Evolutionary conservation across 2,113 vertebrate species (phyloP).

Genomic region (Cephalopholis sonnerati): DNA sequence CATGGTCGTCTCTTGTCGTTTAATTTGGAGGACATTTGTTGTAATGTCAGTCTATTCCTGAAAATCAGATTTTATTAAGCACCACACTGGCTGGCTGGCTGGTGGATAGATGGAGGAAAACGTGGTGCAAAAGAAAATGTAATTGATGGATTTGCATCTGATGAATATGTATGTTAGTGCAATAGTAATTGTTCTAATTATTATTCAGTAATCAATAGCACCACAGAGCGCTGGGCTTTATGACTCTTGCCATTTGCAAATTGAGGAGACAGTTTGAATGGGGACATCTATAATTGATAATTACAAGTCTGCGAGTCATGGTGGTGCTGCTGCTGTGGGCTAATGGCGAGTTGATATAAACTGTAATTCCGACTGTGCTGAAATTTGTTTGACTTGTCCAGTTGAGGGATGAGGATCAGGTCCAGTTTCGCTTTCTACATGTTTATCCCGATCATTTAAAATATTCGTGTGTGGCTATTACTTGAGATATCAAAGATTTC

Average conservation of each 20-base stretch:
- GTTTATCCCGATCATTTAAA: conserved; percentile 12
- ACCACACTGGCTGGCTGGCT: background rate
- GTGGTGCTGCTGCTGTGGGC: conserved; percentile 40
- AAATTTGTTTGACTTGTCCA: conserved; percentile 31
- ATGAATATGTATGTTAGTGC: background rate
- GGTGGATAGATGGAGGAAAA: background rate
- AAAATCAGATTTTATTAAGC: background rate
- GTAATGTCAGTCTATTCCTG: background rate
- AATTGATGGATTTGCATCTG: background rate
- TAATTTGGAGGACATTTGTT: background rate
- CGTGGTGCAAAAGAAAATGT: background rate
- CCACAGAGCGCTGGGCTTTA: background rate
- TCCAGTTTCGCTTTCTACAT: conserved; percentile 8
- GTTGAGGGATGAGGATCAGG: background rate
- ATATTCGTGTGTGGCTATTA: conserved; percentile 1
- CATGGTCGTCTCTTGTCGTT: background rate
- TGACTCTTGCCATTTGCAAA: conserved; percentile 20
- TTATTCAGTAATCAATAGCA: conserved; percentile 3
- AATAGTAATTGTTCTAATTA: background rate
- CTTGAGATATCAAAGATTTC: background rate
- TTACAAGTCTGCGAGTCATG: conserved; percentile 30
- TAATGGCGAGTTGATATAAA: conserved; percentile 38
- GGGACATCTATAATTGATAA: conserved; percentile 53
- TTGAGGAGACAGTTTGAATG: conserved; percentile 35
- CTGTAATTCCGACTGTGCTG: conserved; percentile 1